phyloP scores from a whole-genome alignment of 2,888 invertebrate species.

The Biston betularia region DNA sequence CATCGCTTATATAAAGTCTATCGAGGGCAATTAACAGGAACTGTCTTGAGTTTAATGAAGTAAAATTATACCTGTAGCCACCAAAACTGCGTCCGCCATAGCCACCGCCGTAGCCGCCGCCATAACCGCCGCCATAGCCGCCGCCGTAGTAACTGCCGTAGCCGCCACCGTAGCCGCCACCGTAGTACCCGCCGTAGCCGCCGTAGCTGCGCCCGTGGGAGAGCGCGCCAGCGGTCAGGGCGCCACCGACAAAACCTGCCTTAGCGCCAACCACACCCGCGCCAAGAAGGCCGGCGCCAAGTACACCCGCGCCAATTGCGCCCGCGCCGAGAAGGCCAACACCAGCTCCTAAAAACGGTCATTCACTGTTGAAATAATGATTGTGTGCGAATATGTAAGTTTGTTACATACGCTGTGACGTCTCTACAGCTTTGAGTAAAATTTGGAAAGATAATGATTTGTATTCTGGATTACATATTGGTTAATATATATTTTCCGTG shows the following conservation, averaged over 20 bases:
- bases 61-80: slow-evolving; percentile 47
- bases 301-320: slow-evolving; percentile 57
- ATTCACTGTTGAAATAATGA: no score
- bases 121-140: slow-evolving; percentile 43
- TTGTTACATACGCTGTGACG: no score
- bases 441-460: no score
- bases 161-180: slow-evolving; percentile 47
- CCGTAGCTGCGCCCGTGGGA: slow-evolving; percentile 56
- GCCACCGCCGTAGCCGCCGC: not conserved
- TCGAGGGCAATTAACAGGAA: no score
- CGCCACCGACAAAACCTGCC: slow-evolving; percentile 74
- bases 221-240: slow-evolving; percentile 62
- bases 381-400: no score
- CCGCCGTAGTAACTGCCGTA: slow-evolving; percentile 48
- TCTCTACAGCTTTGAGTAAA: no score
- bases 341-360: slow-evolving; percentile 54
- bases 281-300: slow-evolving; percentile 68
- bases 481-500: no score
- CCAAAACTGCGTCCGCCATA: slow-evolving; percentile 3
- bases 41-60: no score
- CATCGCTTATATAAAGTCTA: no score
- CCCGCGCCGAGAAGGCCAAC: slow-evolving; percentile 61
- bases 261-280: slow-evolving; percentile 70
- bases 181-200: slow-evolving; percentile 46
- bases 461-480: no score